phyloP scores from a whole-genome alignment of 2,797 vertebrate species.

The Lepilemur ruficaudatus region DNA sequence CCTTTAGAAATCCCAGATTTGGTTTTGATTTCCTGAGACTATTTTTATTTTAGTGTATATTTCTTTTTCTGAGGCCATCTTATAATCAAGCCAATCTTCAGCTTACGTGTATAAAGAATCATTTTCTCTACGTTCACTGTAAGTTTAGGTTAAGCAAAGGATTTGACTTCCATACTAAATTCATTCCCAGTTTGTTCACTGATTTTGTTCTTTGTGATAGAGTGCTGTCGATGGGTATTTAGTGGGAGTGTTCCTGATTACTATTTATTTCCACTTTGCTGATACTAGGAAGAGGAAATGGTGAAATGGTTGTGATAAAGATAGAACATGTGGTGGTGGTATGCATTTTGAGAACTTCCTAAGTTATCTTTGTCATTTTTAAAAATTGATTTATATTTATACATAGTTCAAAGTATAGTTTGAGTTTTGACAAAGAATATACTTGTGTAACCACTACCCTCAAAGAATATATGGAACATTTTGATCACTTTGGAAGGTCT shows the following conservation, averaged over 20 bases:
- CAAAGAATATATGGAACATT: neutral
- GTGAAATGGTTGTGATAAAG: neutral
- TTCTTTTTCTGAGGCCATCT: constrained; percentile 14
- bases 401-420: neutral
- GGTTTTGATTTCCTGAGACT: neutral
- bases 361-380: neutral
- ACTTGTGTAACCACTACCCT: neutral
- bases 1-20: neutral
- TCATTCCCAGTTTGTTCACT: neutral
- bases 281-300: neutral
- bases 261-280: neutral
- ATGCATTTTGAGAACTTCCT: constrained; percentile 19
- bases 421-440: neutral
- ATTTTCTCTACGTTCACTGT: neutral
- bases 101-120: neutral
- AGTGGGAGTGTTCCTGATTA: neutral
- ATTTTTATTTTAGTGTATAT: neutral
- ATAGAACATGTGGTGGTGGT: neutral
- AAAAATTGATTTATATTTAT: neutral
- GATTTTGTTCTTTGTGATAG: neutral
- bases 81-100: neutral
- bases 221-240: neutral
- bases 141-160: neutral
- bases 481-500: neutral
- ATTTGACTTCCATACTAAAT: neutral